These are phyloP conservation scores for Adelphocoris suturalis DNA, from an alignment of 2,888 invertebrate genomes.

Conservation along the genomic window DNA sequence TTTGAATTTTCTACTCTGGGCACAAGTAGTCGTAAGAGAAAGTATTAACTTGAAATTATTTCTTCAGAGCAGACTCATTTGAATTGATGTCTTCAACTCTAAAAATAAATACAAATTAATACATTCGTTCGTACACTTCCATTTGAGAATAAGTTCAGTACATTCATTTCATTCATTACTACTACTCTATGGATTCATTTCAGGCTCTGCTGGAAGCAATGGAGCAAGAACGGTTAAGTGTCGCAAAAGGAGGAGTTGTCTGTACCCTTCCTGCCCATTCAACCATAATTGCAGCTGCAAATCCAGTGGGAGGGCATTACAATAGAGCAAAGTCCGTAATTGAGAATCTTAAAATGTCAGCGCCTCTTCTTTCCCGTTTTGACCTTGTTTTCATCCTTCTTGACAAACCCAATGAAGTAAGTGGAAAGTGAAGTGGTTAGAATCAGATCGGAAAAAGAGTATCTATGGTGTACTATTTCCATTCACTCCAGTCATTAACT, in stretches of 20 bases:
- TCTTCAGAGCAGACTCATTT: no score
- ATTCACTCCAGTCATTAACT: no score
- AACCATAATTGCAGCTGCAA: slow-evolving; percentile 94
- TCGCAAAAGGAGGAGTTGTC: slow-evolving; percentile 93
- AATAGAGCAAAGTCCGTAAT: slow-evolving; percentile 91
- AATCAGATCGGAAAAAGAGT: no score
- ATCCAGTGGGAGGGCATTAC: slow-evolving; percentile 93
- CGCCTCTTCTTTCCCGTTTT: slow-evolving; percentile 93
- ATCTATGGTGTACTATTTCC: no score
- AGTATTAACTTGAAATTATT: no score
- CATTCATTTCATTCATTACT: no score
- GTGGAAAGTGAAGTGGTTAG: background rate
- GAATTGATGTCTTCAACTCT: no score
- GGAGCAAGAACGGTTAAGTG: slow-evolving; percentile 95
- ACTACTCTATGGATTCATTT: slow-evolving; percentile 74
- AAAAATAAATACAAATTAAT: no score
- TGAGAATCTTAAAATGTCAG: slow-evolving; percentile 92
- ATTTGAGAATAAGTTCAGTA: no score
- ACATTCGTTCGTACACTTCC: no score
- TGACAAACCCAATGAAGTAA: slow-evolving; percentile 90
- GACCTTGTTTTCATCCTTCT: slow-evolving; percentile 94
- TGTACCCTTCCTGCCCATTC: slow-evolving; percentile 90
- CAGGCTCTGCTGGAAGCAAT: slow-evolving; percentile 93
- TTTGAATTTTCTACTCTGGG: no score
- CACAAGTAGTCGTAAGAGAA: no score